Base-by-base conservation (phyloP, 2,797 vertebrate genomes). In the Mormyrus hasselquistii region DNA sequence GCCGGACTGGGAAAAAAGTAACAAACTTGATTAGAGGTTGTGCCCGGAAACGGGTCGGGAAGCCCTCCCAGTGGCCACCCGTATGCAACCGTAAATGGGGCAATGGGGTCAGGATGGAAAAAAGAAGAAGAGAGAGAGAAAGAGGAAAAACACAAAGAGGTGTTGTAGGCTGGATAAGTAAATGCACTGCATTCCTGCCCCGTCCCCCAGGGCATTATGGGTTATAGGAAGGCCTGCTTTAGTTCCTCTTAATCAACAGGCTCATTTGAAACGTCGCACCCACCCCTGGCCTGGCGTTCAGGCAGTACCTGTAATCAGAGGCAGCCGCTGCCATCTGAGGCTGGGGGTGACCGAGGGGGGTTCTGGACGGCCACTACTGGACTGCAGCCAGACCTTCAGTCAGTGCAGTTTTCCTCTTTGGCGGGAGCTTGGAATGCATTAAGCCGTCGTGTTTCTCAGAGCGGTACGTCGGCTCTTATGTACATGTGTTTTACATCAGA, bases 331-430 rank as follows among this genome's bases (percentile, higher is more conserved):
- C 25, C 16, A 25, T 88, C 44, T 22, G 38, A 83, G 44, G 79
- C 73, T 49, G 44, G 44, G 38, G 38, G 38, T 41, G 38, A 22
- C 44, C 44, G 7, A 41, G 38, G 19, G 79, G 44, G 55, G 29
- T 38, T 76, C 34, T 76, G 69, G 69, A 76, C 10, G 5, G 69
- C 34, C 69, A 12, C 29, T 34, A 14, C 41, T 47, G 57, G 55
- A 62, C 16, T 49, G 10, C n/a, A 49, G 87, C 87, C 87, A 88
- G 59, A 44, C 41, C 87, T 88, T 88, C 87, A 88, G 38, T 88
- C 87, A 88, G 59, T 10, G 22, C 87, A 19, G 41, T 69, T 22
- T 69, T 88, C 87, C 57, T 65, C 55, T 53, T 65, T 69, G 87
- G 53, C 52, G 62, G 10, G 25, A 44, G 22, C 16, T 47, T 25